Evolutionary conservation across 2,797 vertebrate species (phyloP).

Genomic region (Melanotaenia maccullochi): DNA sequence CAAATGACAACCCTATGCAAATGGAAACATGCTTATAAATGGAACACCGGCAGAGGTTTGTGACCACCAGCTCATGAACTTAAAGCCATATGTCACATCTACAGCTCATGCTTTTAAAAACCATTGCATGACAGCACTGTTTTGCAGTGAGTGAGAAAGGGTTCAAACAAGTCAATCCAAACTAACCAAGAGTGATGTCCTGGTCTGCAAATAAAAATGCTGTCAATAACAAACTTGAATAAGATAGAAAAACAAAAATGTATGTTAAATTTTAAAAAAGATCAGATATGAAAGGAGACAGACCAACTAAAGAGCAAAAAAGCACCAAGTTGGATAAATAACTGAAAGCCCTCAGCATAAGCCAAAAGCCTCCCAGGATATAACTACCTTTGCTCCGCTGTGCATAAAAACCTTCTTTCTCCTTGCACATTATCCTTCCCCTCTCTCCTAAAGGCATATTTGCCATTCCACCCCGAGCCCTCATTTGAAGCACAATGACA

Average conservation of each 20-base stretch:
- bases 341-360: conserved; percentile 41
- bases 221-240: conserved; percentile 3
- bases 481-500: neutral
- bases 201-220: neutral
- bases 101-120: conserved; percentile 3
- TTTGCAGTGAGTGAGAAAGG: neutral
- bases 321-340: conserved; percentile 46
- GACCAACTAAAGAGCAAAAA: conserved; percentile 23
- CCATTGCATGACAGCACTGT: neutral
- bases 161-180: neutral
- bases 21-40: neutral
- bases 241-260: conserved; percentile 2
- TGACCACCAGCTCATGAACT: neutral
- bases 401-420: conserved; percentile 53
- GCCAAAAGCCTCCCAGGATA: conserved; percentile 43
- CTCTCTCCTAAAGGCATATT: conserved; percentile 20
- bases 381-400: conserved; percentile 63
- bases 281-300: conserved; percentile 21
- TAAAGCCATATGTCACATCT: conserved; percentile 3
- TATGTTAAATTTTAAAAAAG: conserved; percentile 19
- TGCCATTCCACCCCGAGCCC: neutral
- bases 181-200: neutral
- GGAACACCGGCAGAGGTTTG: neutral
- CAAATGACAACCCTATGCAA: conserved; percentile 2
- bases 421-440: conserved; percentile 34